Evolutionary conservation across 2,113 vertebrate species (phyloP).

Genomic region (Merops nubicus): DNA sequence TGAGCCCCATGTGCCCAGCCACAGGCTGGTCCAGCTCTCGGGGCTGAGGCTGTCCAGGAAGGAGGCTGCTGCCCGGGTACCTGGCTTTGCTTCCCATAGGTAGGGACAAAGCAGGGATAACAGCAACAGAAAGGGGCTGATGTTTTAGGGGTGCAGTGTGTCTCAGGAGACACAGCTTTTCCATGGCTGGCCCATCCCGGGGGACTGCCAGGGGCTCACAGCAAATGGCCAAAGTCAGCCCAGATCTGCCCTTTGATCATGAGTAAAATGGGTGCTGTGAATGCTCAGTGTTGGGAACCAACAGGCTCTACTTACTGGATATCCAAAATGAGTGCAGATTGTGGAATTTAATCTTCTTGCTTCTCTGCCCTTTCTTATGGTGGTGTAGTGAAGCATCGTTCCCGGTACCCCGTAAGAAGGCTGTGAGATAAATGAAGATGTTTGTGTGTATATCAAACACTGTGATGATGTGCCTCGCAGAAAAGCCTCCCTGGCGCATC

Average conservation of each 20-base stretch:
- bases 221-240: background rate
- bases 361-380: background rate
- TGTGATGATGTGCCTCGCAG: background rate
- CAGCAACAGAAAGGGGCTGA: background rate
- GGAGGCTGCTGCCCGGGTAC: background rate
- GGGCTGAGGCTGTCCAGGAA: background rate
- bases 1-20: background rate
- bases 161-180: background rate
- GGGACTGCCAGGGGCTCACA: background rate
- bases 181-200: rapidly evolving
- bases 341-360: background rate
- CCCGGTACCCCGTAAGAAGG: background rate
- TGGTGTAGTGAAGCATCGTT: too few relatives aligned
- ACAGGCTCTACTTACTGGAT: rapidly evolving
- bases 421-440: background rate
- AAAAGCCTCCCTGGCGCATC: background rate
- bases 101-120: background rate
- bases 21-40: background rate
- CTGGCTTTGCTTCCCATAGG: too few relatives aligned
- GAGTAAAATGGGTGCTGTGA: background rate
- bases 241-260: rapidly evolving
- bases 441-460: background rate
- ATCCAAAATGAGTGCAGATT: background rate
- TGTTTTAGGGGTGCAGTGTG: background rate
- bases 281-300: background rate